phyloP scores from a whole-genome alignment of 2,797 vertebrate species.

The Poecilia wingei region DNA sequence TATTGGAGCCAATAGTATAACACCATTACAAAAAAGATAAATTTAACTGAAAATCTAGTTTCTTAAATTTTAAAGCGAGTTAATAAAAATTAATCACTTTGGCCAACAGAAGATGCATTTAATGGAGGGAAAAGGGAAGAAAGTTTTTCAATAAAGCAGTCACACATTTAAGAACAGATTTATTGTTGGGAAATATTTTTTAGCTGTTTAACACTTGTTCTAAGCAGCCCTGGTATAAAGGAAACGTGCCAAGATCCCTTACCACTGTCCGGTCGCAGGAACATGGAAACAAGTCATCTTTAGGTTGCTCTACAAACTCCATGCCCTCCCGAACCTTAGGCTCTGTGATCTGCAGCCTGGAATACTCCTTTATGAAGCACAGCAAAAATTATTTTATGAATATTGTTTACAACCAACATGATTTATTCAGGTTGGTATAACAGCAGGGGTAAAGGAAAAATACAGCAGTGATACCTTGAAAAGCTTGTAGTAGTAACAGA shows the following conservation, averaged over 20 bases:
- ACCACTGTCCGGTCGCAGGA: slow-evolving; percentile 87
- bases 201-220: background rate
- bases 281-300: slow-evolving; percentile 94
- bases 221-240: background rate
- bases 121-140: background rate
- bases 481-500: slow-evolving; percentile 97
- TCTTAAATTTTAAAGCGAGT: background rate
- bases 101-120: background rate
- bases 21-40: background rate
- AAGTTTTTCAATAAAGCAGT: background rate
- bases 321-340: slow-evolving; percentile 90
- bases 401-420: background rate
- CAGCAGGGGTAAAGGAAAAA: background rate
- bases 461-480: slow-evolving; percentile 85
- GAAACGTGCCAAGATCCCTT: slow-evolving; percentile 5
- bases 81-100: background rate
- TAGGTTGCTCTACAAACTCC: slow-evolving; percentile 88
- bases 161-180: background rate
- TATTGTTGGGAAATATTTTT: background rate
- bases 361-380: slow-evolving; percentile 83
- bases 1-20: background rate
- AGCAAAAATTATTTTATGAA: background rate
- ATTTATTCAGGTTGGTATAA: background rate
- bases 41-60: background rate
- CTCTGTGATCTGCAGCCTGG: slow-evolving; percentile 86